Percentiles rank a stretch among this genome's conserved stretches.
Evolutionary conservation across 1,140 invertebrate genomes (phyloP).

Genomic region (Calycopis cecrops): DNA sequence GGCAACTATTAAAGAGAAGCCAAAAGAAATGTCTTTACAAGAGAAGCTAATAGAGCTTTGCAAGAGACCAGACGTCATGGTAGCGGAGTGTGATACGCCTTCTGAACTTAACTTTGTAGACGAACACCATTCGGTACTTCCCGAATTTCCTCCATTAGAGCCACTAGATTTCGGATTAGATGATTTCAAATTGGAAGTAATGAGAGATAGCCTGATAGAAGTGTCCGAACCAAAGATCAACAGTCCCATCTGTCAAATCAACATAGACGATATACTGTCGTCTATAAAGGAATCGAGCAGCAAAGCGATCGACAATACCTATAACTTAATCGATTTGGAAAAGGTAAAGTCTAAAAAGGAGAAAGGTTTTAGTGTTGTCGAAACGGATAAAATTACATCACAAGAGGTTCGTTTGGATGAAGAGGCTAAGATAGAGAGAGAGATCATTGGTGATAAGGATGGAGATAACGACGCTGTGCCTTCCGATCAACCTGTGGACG

Average conservation of each 20-base stretch:
- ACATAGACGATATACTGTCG: conserved; percentile 61
- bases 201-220: conserved; percentile 64
- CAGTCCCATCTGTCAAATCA: conserved; percentile 66
- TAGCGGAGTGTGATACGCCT: conserved; percentile 64
- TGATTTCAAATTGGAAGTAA: conserved; percentile 64
- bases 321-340: conserved; percentile 62
- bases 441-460: conserved; percentile 60
- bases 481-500: conserved; percentile 59
- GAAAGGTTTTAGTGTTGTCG: conserved; percentile 58
- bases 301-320: conserved; percentile 50
- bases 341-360: conserved; percentile 52
- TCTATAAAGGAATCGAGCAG: conserved; percentile 58
- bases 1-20: conserved; percentile 26
- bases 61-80: conserved; percentile 67
- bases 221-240: conserved; percentile 44
- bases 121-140: conserved; percentile 59
- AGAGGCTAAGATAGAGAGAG: conserved; percentile 39
- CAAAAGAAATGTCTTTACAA: conserved; percentile 47
- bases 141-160: conserved; percentile 64
- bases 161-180: conserved; percentile 62
- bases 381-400: conserved; percentile 60
- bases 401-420: conserved; percentile 57
- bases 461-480: conserved; percentile 67
- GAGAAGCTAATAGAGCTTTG: conserved; percentile 62
- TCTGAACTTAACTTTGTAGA: conserved; percentile 65